Conservation (phyloP, 2,888 invertebrate genomes). For the Himalopsyche kuldschensis region DNA sequence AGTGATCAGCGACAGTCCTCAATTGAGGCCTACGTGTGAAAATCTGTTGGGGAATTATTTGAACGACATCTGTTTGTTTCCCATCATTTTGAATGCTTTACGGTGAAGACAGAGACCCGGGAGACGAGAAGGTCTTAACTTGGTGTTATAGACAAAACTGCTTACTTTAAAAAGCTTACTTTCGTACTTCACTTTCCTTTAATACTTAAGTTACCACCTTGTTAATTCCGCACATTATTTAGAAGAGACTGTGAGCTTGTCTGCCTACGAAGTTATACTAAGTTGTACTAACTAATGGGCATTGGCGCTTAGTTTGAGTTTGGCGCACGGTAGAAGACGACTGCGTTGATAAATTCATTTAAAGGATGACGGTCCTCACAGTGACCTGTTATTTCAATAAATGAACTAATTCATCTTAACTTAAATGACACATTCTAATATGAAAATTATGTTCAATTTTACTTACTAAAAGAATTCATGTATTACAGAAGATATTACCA, state of each 20-base stretch:
- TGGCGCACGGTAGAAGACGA: not conserved
- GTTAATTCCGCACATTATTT: conserved; percentile 39
- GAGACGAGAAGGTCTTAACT: not conserved
- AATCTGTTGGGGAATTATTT: not conserved
- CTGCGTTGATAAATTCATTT: conserved; percentile 10
- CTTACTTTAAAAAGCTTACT: conserved; percentile 38
- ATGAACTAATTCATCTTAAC: too few relatives aligned
- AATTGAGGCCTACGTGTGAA: not conserved
- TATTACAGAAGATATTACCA: too few relatives aligned
- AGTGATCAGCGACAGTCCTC: not conserved
- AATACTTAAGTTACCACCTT: conserved; percentile 39
- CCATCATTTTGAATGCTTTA: not conserved
- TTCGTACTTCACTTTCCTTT: conserved; percentile 31
- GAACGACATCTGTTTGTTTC: not conserved
- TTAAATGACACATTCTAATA: too few relatives aligned
- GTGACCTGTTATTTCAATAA: too few relatives aligned
- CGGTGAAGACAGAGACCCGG: not conserved
- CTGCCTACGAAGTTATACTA: conserved; percentile 13
- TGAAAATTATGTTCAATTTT: too few relatives aligned
- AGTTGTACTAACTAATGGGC: conserved; percentile 34
- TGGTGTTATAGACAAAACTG: not conserved
- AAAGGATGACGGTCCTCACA: too few relatives aligned
- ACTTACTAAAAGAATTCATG: too few relatives aligned
- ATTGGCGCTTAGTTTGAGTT: not conserved
- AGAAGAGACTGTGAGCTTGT: conserved; percentile 24